Evolutionary conservation across 2,113 vertebrate species (phyloP).

Genomic region (Ctenodactylus gundi): DNA sequence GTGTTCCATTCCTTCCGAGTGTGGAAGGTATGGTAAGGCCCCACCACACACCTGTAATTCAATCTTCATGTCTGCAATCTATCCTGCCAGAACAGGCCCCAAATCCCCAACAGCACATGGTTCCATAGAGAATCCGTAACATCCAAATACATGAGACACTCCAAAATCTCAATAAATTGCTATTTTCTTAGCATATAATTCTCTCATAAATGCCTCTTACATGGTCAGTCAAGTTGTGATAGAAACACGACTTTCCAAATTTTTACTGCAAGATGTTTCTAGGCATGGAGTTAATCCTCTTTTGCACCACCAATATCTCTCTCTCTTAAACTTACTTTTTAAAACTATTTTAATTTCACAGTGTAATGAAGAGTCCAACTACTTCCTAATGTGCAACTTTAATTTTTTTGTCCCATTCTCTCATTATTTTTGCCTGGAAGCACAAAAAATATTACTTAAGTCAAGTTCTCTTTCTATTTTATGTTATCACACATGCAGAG

Average conservation of each 20-base stretch:
- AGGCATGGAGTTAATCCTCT: no score
- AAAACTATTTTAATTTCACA: neutral
- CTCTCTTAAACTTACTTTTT: neutral
- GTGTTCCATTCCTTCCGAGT: no score
- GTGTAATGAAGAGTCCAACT: neutral
- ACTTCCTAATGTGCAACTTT: neutral
- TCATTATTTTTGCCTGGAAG: neutral
- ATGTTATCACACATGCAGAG: fast-evolving
- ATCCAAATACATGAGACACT: no score
- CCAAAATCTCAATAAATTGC: no score
- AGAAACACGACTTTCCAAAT: neutral
- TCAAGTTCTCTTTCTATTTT: neutral
- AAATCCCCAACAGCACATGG: no score
- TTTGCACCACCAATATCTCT: neutral
- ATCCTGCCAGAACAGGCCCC: no score
- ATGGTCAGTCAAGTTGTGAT: neutral
- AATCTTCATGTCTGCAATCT: no score
- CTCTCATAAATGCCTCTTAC: neutral
- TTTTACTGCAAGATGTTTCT: neutral
- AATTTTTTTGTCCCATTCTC: neutral
- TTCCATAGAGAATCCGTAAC: no score
- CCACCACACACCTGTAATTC: no score
- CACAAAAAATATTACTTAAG: neutral
- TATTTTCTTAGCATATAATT: neutral
- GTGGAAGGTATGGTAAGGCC: no score